phyloP scores from a whole-genome alignment of 2,797 vertebrate species.

The Ficedula albicollis region DNA sequence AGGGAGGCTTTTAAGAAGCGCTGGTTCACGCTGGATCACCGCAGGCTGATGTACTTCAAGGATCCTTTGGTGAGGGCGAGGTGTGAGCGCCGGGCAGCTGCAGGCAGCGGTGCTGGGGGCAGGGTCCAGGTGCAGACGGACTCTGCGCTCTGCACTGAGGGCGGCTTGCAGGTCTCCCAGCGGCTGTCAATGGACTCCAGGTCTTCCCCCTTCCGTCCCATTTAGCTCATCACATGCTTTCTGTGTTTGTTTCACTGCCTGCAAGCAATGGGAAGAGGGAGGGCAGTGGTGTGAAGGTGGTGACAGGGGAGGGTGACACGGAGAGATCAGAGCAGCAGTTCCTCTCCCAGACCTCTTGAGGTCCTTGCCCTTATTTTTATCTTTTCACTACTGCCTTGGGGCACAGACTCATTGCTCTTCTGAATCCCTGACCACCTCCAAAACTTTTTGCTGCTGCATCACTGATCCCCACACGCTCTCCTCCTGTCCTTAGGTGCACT shows the following conservation, averaged over 20 bases:
- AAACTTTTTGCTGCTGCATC: background rate
- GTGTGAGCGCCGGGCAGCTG: slow-evolving; percentile 68
- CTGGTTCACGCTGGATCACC: slow-evolving; percentile 91
- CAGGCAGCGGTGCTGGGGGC: background rate
- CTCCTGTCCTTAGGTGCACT: background rate
- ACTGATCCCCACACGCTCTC: background rate
- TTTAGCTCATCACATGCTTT: background rate
- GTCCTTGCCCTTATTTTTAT: background rate
- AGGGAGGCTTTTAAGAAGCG: slow-evolving; percentile 91
- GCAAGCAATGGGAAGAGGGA: background rate
- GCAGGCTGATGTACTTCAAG: slow-evolving; percentile 92
- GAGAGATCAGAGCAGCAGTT: background rate
- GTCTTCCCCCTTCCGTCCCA: background rate
- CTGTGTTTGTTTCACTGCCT: background rate
- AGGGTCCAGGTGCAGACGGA: background rate
- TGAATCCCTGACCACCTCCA: background rate
- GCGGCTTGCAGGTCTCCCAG: background rate
- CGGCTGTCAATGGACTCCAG: background rate
- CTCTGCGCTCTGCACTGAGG: background rate
- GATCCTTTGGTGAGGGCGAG: slow-evolving; percentile 84
- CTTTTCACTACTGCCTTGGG: background rate
- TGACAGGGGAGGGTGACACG: background rate
- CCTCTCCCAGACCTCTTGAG: background rate
- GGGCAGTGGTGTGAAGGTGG: background rate
- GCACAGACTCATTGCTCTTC: background rate